These are phyloP conservation scores for Zaprionus ghesquierei DNA, from an alignment of 1,140 invertebrate species.

Conservation along the genomic window DNA sequence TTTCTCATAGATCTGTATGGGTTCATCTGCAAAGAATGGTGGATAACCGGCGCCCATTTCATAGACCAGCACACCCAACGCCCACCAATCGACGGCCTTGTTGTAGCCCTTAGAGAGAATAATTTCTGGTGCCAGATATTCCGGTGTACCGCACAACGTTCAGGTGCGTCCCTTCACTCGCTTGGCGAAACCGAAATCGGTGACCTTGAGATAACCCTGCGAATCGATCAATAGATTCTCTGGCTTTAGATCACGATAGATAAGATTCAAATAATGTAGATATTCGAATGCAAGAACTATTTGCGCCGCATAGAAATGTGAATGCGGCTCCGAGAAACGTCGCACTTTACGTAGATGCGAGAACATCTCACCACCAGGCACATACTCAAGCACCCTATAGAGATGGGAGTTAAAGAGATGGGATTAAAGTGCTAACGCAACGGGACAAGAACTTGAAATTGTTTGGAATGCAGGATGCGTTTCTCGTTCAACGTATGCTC, in stretches of 20 bases:
- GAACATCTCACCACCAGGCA: constrained; percentile 99
- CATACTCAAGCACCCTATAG: constrained; percentile 99
- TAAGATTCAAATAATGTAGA: constrained; percentile 99
- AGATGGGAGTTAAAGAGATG: constrained; percentile 99
- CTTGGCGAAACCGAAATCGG: constrained; percentile 99
- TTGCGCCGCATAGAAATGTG: constrained; percentile 99
- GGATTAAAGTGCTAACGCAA: constrained; percentile 99
- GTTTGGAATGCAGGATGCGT: constrained; percentile 98
- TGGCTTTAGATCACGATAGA: constrained; percentile 99
- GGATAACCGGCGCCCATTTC: constrained; percentile 96
- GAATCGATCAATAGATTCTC: constrained; percentile 99
- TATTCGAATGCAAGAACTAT: constrained; percentile 99
- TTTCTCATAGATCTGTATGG: constrained; percentile 99
- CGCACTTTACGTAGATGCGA: constrained; percentile 98
- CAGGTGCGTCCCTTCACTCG: constrained; percentile 99
- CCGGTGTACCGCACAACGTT: constrained; percentile 99
- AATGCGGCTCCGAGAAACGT: constrained; percentile 97
- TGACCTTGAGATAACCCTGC: constrained; percentile 99
- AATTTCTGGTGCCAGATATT: constrained; percentile 99
- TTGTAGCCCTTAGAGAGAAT: constrained; percentile 99
- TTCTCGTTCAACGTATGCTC: constrained; percentile 99
- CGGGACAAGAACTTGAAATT: constrained; percentile 98
- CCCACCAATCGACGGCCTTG: constrained; percentile 99
- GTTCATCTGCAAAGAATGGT: constrained; percentile 98
- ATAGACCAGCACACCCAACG: constrained; percentile 95